Conservation (phyloP, 1,140 invertebrate genomes). For the Philaenus spumarius region DNA sequence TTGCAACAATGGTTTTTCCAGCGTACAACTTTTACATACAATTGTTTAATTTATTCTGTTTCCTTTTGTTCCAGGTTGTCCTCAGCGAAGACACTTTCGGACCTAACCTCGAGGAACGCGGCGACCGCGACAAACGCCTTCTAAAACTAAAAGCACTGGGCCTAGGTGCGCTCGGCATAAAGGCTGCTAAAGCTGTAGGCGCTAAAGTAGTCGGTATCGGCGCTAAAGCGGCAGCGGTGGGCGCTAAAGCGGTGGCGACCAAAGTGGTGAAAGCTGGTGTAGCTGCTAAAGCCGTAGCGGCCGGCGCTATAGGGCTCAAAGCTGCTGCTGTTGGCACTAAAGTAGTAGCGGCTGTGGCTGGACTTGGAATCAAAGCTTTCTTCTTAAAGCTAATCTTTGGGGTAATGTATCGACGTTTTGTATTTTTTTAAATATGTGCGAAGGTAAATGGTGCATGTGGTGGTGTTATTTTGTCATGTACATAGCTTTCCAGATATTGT, state of each 20-base stretch:
- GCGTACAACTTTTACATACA: background rate
- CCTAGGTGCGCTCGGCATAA: background rate
- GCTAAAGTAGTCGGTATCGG: background rate
- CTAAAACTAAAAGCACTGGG: background rate
- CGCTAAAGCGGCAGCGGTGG: constrained; percentile 2
- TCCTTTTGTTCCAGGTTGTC: background rate
- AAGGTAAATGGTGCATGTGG: no score
- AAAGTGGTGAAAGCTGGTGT: constrained; percentile 2
- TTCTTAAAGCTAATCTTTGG: constrained; percentile 5
- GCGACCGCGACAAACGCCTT: background rate
- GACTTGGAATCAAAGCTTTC: background rate
- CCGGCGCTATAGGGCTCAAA: background rate
- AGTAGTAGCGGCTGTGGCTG: background rate
- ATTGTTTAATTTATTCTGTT: background rate
- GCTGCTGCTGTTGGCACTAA: background rate
- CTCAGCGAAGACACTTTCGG: background rate
- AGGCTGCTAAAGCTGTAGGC: background rate
- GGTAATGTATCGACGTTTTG: background rate
- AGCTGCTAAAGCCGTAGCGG: background rate
- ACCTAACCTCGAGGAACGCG: background rate
- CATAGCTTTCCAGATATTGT: no score
- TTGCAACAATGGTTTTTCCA: background rate
- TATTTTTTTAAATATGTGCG: no score
- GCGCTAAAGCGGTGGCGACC: constrained; percentile 2
- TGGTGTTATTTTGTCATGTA: no score